These are phyloP conservation scores for Nasonia oneida DNA, from an alignment of 2,888 invertebrate species.

Conservation along the genomic window DNA sequence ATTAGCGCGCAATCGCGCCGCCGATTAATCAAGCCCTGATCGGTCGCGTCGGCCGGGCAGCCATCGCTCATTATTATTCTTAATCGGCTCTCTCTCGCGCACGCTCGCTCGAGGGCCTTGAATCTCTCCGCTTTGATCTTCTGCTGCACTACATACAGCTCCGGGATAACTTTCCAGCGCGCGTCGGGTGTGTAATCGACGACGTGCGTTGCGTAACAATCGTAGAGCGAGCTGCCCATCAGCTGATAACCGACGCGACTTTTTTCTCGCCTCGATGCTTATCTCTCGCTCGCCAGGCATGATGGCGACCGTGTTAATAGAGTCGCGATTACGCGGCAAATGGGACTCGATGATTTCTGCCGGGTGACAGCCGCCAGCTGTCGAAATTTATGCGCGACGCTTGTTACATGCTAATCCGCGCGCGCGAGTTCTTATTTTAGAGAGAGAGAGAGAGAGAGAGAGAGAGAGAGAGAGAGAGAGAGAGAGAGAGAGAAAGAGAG, in stretches of 20 bases:
- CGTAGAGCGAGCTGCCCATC: background rate
- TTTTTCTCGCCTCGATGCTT: background rate
- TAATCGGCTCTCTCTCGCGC: conserved; percentile 62
- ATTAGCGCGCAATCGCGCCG: conserved; percentile 59
- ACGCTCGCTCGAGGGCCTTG: conserved; percentile 23
- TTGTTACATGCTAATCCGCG: conserved; percentile 10
- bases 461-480: too few relatives aligned
- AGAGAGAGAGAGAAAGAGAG: too few relatives aligned
- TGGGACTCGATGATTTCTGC: conserved; percentile 38
- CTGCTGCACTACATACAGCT: background rate
- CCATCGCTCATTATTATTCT: conserved; percentile 64
- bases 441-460: too few relatives aligned
- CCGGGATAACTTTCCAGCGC: conserved; percentile 25
- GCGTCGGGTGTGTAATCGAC: conserved; percentile 24
- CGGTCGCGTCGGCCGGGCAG: conserved; percentile 49
- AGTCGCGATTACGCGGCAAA: conserved; percentile 47
- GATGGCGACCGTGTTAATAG: conserved; percentile 14
- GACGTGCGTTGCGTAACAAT: conserved; percentile 52
- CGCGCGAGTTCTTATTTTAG: background rate
- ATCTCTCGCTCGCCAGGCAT: background rate
- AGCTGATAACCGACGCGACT: conserved; percentile 25
- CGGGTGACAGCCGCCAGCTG: background rate
- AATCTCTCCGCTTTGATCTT: conserved; percentile 45
- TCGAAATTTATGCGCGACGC: conserved; percentile 36
- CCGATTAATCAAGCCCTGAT: conserved; percentile 65